These are phyloP conservation scores for Parasteatoda tepidariorum DNA, from an alignment of 1,140 invertebrate genomes.

Conservation along the genomic window DNA sequence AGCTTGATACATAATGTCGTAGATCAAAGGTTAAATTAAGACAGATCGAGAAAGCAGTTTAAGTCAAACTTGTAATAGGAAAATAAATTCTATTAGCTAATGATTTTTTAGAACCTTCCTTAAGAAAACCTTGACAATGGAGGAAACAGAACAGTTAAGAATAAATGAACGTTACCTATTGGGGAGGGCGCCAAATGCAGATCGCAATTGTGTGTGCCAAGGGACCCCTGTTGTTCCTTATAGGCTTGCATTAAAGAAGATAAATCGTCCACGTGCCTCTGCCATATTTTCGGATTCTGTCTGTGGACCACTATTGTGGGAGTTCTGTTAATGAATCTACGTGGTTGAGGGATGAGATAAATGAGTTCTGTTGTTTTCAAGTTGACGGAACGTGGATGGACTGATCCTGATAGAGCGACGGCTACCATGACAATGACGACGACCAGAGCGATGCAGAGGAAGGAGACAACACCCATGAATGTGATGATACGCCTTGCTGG, in stretches of 20 bases:
- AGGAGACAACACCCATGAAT: conserved; percentile 52
- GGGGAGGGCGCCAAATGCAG: conserved; percentile 37
- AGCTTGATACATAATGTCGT: too few relatives aligned
- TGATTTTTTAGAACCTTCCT: too few relatives aligned
- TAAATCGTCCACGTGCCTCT: conserved; percentile 35
- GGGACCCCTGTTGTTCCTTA: conserved; percentile 23
- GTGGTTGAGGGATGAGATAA: conserved; percentile 36
- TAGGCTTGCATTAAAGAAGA: conserved; percentile 20
- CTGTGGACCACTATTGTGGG: conserved; percentile 51
- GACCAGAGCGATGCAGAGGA: conserved; percentile 45
- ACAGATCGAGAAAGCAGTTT: too few relatives aligned
- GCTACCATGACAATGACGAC: conserved; percentile 54
- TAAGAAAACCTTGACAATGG: too few relatives aligned
- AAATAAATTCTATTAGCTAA: too few relatives aligned
- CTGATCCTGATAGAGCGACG: conserved; percentile 32
- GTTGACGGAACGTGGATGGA: background rate
- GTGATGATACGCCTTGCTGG: conserved; percentile 55
- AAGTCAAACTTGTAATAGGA: too few relatives aligned
- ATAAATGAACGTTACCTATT: too few relatives aligned
- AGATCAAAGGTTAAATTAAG: too few relatives aligned
- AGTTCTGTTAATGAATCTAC: conserved; percentile 32
- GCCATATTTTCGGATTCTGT: conserved; percentile 25
- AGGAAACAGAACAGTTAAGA: too few relatives aligned
- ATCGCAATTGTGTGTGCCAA: conserved; percentile 36
- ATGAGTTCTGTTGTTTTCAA: conserved; percentile 1